These are phyloP conservation scores for Tetragonisca angustula DNA, from an alignment of 2,888 invertebrate genomes.

Conservation along the genomic window DNA sequence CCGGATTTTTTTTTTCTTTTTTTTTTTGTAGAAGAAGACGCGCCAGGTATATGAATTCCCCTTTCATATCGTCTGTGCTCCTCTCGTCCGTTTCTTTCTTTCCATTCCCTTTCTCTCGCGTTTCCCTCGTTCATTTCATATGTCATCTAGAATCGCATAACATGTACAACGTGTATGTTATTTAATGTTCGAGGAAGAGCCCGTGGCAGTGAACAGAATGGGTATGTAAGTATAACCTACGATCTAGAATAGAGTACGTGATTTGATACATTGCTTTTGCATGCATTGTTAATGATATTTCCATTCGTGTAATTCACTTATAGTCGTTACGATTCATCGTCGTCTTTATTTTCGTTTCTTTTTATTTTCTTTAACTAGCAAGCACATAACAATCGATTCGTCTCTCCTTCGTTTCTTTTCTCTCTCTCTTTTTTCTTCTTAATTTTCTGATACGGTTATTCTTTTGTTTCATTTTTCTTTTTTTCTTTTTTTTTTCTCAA, in stretches of 20 bases:
- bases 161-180: conserved; percentile 65
- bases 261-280: conserved; percentile 82
- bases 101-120: conserved; percentile 21
- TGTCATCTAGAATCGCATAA: conserved; percentile 63
- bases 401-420: conserved; percentile 68
- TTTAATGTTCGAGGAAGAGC: conserved; percentile 74
- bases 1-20: conserved; percentile 14
- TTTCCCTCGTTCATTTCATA: conserved; percentile 23
- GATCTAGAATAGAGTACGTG: conserved; percentile 79
- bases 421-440: conserved; percentile 50
- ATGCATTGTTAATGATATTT: conserved; percentile 80
- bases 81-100: neutral
- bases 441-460: no score
- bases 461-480: conserved; percentile 46
- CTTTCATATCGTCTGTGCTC: conserved; percentile 22
- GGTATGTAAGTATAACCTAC: conserved; percentile 75
- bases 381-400: conserved; percentile 49
- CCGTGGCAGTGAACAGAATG: conserved; percentile 82
- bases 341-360: neutral
- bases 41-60: conserved; percentile 40
- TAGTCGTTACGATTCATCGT: conserved; percentile 65
- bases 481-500: conserved; percentile 73
- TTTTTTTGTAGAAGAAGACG: conserved; percentile 3
- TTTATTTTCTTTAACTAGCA: conserved; percentile 66
- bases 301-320: conserved; percentile 67